phyloP scores from a whole-genome alignment of 2,888 invertebrate genomes.

The Leptopterna dolabrata region DNA sequence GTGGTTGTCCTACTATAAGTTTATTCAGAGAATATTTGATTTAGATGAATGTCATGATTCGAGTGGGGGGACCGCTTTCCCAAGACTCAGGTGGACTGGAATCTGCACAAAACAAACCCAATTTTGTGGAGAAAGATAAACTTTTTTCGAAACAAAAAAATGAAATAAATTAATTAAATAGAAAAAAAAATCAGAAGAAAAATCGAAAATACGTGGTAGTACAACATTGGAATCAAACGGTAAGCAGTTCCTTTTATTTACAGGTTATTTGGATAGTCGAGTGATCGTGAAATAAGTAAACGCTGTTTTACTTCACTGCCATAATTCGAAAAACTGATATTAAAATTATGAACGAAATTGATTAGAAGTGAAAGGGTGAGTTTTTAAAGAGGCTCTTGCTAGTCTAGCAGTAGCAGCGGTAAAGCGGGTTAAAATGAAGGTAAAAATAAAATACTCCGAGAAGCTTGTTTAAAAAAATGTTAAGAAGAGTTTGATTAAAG shows the following conservation, averaged over 20 bases:
- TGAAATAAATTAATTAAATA: slow-evolving; percentile 26
- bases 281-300: not conserved
- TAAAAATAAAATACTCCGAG: not conserved
- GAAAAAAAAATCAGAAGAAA: not conserved
- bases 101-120: slow-evolving; percentile 62
- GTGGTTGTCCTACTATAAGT: slow-evolving; percentile 35
- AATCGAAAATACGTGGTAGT: not conserved
- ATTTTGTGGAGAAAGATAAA: slow-evolving; percentile 34
- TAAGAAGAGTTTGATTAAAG: not conserved
- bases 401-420: not conserved
- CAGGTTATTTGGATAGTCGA: not conserved
- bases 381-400: not conserved
- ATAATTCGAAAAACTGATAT: not conserved
- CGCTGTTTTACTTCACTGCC: not conserved
- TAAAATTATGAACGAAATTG: not conserved
- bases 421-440: not conserved
- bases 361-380: not conserved
- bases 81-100: slow-evolving; percentile 61
- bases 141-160: slow-evolving; percentile 47
- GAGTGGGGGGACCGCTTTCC: slow-evolving; percentile 60
- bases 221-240: not conserved
- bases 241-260: not conserved
- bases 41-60: slow-evolving; percentile 60
- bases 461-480: not conserved
- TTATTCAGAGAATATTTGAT: slow-evolving; percentile 43